phyloP scores from a whole-genome alignment of 2,113 vertebrate species.

The Mustelus asterias region DNA sequence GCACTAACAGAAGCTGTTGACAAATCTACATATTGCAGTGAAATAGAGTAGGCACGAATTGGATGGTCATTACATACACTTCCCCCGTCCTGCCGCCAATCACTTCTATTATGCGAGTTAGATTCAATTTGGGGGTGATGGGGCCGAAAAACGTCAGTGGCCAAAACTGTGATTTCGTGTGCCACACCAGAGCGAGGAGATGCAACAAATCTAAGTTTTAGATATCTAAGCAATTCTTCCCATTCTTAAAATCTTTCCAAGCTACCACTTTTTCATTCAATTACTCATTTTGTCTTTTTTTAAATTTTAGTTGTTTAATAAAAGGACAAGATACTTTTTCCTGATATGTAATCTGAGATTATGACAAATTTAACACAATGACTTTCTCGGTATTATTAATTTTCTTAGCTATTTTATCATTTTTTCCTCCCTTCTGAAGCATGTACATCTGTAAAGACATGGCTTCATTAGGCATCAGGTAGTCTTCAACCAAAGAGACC shows the following conservation, averaged over 20 bases:
- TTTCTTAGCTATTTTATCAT: not conserved
- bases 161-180: not conserved
- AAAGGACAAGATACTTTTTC: not conserved
- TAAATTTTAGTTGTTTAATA: not conserved
- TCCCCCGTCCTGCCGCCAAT: not conserved
- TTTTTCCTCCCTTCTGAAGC: not conserved
- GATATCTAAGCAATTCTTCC: not conserved
- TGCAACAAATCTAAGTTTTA: not conserved
- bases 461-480: not conserved
- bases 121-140: not conserved
- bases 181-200: not conserved
- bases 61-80: not conserved
- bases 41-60: not conserved
- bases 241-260: not conserved
- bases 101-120: too few species aligned
- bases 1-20: constrained; percentile 45
- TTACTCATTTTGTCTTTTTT: not conserved
- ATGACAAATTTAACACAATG: not conserved
- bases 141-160: not conserved
- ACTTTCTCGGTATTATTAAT: not conserved
- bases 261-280: not conserved
- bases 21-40: constrained; percentile 46
- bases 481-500: not conserved
- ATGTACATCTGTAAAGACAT: not conserved
- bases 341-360: not conserved